Percentiles rank a stretch among this genome's conserved stretches.
Evolutionary conservation across 1,140 invertebrate genomes (phyloP).

Genomic region (Cotesia vestalis): DNA sequence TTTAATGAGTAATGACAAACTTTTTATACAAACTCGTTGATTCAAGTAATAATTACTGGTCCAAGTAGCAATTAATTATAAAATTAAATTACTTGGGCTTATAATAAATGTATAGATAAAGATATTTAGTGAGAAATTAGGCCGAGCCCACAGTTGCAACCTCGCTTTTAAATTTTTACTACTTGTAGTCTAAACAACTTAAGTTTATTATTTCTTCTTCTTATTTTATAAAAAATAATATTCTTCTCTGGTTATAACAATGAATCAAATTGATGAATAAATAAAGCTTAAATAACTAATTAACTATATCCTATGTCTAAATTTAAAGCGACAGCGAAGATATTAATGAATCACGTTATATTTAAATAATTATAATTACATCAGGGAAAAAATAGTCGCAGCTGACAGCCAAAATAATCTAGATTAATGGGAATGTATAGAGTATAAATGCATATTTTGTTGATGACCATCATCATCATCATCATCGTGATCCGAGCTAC

Average conservation of each 20-base stretch:
- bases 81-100: slow-evolving; percentile 14
- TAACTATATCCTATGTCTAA: too few relatives aligned
- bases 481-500: slow-evolving; percentile 2
- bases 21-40: slow-evolving; percentile 7
- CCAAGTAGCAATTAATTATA: slow-evolving; percentile 27
- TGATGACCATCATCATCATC: slow-evolving; percentile 41
- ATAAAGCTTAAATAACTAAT: too few relatives aligned
- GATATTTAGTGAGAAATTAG: slow-evolving; percentile 15
- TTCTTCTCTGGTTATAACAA: too few relatives aligned
- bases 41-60: neutral
- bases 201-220: too few relatives aligned
- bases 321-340: too few relatives aligned
- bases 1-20: neutral
- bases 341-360: too few relatives aligned
- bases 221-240: too few relatives aligned
- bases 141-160: neutral
- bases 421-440: slow-evolving; percentile 38
- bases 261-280: too few relatives aligned
- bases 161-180: neutral
- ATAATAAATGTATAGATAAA: neutral
- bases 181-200: too few relatives aligned
- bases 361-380: neutral
- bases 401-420: slow-evolving; percentile 9
- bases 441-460: slow-evolving; percentile 48
- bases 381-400: neutral